These are phyloP conservation scores for Pelecanus crispus DNA, from an alignment of 2,113 vertebrate genomes.

Conservation along the genomic window DNA sequence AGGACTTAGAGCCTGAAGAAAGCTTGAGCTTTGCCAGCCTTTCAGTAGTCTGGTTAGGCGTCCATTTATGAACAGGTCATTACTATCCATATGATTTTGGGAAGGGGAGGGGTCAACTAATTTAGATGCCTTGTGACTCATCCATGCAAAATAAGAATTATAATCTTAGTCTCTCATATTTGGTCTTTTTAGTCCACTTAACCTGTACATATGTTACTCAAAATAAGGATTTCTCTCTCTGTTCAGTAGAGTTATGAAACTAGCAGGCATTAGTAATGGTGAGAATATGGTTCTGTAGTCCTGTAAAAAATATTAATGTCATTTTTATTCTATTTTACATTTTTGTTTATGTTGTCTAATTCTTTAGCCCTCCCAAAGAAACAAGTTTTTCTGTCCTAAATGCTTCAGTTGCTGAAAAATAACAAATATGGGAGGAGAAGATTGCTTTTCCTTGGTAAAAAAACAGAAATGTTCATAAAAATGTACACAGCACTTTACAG, in stretches of 20 bases:
- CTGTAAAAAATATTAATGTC: not conserved
- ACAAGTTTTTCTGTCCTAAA: not conserved
- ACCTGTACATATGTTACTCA: not conserved
- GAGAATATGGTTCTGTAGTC: not conserved
- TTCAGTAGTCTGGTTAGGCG: not conserved
- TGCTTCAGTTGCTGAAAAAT: not conserved
- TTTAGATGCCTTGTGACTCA: not conserved
- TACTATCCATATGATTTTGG: not conserved
- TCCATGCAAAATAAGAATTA: not conserved
- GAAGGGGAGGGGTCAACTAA: not conserved
- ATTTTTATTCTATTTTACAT: not conserved
- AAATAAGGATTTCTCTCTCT: not conserved
- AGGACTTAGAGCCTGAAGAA: not conserved
- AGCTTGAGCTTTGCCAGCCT: not conserved
- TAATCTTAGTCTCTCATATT: not conserved
- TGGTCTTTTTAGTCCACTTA: not conserved
- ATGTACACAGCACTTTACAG: not conserved
- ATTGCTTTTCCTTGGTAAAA: not conserved
- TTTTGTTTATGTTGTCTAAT: not conserved
- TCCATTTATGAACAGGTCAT: not conserved
- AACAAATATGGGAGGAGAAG: not conserved
- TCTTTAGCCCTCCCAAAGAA: not conserved
- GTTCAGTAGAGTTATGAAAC: not conserved
- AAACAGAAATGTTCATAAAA: not conserved
- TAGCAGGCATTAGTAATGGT: not conserved